Base-by-base conservation (phyloP, 2,113 vertebrate genomes). In the Geococcyx californianus region DNA sequence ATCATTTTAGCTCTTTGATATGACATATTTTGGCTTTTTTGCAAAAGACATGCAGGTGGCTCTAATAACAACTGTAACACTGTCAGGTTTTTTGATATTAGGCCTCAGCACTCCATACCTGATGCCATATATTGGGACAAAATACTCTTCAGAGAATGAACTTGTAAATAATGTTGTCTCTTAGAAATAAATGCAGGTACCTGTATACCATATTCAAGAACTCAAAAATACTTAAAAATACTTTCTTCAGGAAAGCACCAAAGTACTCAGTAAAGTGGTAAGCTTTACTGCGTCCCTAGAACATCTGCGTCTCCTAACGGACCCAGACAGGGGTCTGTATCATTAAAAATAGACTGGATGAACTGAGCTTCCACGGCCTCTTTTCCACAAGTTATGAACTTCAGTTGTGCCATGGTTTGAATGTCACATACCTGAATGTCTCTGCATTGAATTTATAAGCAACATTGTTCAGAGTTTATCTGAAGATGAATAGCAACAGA, bases 171-270 rank as follows among this genome's bases (percentile, higher is more conserved):
- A 51, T 11, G 33, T 36, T 63, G 19, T 13, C 44, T 89, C 56
- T 67, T 49, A 40, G 2, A 86, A 82, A 40, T 25, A 84, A 81
- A 62, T 64, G 28, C 49, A 81, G 75, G n/a, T 75, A 33, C 14
- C 47, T 17, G 6, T 49, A 52, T 36, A 68, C 20, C 7, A 11
- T 62, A 64, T 28, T 47, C 18, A 68, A 60, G 21, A 81, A 62
- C n/a, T 67, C 47, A 68, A 87, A 60, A 92, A 82, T 45, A 58
- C 60, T 95, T 77, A 16, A 90, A 72, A 94, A 84, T 72, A 38
- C 16, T 84, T 92, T 80, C 33, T 74, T 56, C 21, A 44, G 64
- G 44, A 55, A 14, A 83, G 8, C 17, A 33, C 23, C 12, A 54
- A 81, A 88, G n/a, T 36, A 24, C 9, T 82, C 14, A n/a, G 15